Percentiles rank a stretch among this genome's conserved stretches.
phyloP scores from a whole-genome alignment of 2,888 invertebrate species.

The Trachelus stipa region DNA sequence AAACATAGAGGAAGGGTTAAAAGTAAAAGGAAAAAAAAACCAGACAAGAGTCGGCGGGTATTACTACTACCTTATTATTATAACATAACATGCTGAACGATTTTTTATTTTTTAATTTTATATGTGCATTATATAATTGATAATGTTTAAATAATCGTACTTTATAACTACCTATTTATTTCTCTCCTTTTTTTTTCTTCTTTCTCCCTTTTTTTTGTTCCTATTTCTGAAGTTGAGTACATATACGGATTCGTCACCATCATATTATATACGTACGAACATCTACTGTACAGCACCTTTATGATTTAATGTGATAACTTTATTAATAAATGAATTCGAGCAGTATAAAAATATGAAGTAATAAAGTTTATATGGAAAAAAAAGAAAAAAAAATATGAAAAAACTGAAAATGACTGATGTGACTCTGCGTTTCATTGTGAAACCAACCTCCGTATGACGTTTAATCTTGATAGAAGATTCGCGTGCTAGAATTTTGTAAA shows the following conservation, averaged over 20 bases:
- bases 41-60: constrained; percentile 22
- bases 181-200: constrained; percentile 27
- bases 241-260: constrained; percentile 23
- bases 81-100: constrained; percentile 40
- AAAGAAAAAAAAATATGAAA: background rate
- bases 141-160: constrained; percentile 54
- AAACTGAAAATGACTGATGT: background rate
- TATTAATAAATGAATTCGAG: constrained; percentile 56
- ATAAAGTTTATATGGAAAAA: constrained; percentile 35
- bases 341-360: constrained; percentile 32
- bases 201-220: constrained; percentile 51
- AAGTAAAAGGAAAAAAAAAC: constrained; percentile 35
- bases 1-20: constrained; percentile 24
- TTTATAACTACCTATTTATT: constrained; percentile 55
- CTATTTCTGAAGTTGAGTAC: constrained; percentile 59
- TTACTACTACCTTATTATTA: constrained; percentile 48
- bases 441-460: background rate
- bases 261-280: constrained; percentile 34
- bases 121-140: constrained; percentile 60
- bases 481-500: background rate
- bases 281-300: constrained; percentile 63
- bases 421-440: background rate
- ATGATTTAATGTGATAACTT: constrained; percentile 65
- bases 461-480: background rate
- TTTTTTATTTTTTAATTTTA: constrained; percentile 64